Base-by-base conservation (phyloP, 2,113 vertebrate genomes). In the Melanerpes formicivorus region DNA sequence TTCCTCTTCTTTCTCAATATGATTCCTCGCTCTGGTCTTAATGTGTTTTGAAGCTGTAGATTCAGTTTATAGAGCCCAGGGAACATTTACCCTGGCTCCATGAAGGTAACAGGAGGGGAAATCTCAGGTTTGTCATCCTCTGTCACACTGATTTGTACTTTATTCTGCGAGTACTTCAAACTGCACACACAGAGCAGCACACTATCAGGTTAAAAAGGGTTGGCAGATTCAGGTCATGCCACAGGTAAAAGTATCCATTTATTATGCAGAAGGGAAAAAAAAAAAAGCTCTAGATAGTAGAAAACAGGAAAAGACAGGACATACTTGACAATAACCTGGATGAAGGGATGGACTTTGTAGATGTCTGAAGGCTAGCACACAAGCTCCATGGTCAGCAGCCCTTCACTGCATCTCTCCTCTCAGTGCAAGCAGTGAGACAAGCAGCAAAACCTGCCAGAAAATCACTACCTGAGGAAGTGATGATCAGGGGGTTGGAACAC, bases 191-290 rank as follows among this genome's bases (percentile, higher is more conserved):
- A 42, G n/a, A 71, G 15, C 1, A 72, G 11, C 27, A 15, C 21
- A n/a, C 42, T 71, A 77, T 54, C 32, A 62, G 58, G 14, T 34
- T 77, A 84, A 91, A 83, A 25, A 83, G 77, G 9, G 15, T 4
- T 83, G 64, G 52, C 60, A 92, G 72, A 89, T 83, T 79, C 32
- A 74, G 60, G 78, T 84, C 79, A 90, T 0, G 1, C 26, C 48
- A 91, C 64, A 25, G 32, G 69, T 74, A 44, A 92, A 92, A 85
- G 73, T 48, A 77, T 5, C 12, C 10, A 58, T 69, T 86, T 77
- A 64, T 60, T 74, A 91, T 92, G 80, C 44, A 91, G 62, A 87
- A 93, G 76, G 69, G 4, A 52, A 76, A 80, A 62, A n/a, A 80
- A 62, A n/a, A 5, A 25, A 44, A 44, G 42, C 15, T 14, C 42